Percentiles rank a stretch among this genome's conserved stretches.
These are phyloP conservation scores for Petrolisthes cinctipes DNA, from an alignment of 2,888 invertebrate genomes.

Conservation along the genomic window DNA sequence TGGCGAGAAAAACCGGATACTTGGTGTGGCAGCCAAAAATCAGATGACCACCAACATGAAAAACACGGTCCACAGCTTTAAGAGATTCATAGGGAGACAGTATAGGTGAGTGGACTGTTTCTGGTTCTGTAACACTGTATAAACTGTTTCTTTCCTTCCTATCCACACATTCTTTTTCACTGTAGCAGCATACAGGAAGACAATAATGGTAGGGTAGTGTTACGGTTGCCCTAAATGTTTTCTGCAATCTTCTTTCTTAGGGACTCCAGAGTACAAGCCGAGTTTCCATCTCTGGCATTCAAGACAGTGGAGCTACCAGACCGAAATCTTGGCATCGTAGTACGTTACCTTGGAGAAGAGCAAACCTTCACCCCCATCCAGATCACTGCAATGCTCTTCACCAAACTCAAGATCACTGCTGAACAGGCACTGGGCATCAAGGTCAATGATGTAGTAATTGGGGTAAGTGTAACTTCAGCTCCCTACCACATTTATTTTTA, in stretches of 20 bases:
- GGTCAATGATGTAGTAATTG: slow-evolving; percentile 93
- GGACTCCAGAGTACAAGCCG: slow-evolving; percentile 80
- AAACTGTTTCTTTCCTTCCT: no score
- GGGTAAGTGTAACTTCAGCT: slow-evolving; percentile 73
- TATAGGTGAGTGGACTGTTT: slow-evolving; percentile 70
- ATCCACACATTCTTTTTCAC: background rate
- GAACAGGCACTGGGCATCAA: slow-evolving; percentile 88
- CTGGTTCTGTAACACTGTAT: no score
- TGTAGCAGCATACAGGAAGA: background rate
- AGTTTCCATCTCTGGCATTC: slow-evolving; percentile 84
- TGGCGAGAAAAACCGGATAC: slow-evolving; percentile 88
- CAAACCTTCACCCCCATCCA: slow-evolving; percentile 92
- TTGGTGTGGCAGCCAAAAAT: slow-evolving; percentile 97
- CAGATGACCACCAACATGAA: slow-evolving; percentile 97
- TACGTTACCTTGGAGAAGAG: slow-evolving; percentile 87
- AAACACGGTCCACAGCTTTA: slow-evolving; percentile 95
- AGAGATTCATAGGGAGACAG: slow-evolving; percentile 90
- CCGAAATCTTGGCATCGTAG: slow-evolving; percentile 88
- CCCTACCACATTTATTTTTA: background rate
- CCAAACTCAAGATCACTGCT: slow-evolving; percentile 94
- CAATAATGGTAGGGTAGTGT: background rate
- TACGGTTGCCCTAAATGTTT: background rate
- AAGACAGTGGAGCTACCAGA: slow-evolving; percentile 81
- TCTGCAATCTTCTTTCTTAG: slow-evolving; percentile 32
- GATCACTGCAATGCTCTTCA: slow-evolving; percentile 94